These are phyloP conservation scores for Falcaria lacertinaria DNA, from an alignment of 2,888 invertebrate genomes.

Conservation along the genomic window DNA sequence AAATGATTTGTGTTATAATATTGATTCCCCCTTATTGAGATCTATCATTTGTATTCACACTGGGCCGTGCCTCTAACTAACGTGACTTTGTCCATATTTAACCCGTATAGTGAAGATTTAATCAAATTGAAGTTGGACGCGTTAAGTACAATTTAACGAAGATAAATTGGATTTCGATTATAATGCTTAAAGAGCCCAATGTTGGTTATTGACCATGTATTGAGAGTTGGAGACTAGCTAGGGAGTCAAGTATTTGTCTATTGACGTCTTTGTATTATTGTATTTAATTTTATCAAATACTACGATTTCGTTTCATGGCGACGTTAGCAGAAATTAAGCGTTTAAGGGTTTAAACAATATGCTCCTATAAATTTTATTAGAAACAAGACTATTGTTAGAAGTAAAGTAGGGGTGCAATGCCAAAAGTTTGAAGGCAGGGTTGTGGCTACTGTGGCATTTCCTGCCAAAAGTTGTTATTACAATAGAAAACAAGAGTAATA, in stretches of 20 bases:
- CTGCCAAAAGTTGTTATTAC: too few species aligned
- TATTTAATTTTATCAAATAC: not conserved
- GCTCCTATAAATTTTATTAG: too few species aligned
- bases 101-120: slow-evolving; percentile 51
- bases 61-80: slow-evolving; percentile 14
- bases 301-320: too few species aligned
- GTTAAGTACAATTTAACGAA: slow-evolving; percentile 49
- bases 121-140: slow-evolving; percentile 41
- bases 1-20: too few species aligned
- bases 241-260: not conserved
- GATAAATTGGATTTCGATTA: slow-evolving; percentile 63
- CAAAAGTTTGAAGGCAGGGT: too few species aligned
- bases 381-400: too few species aligned
- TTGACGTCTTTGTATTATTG: not conserved
- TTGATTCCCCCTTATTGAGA: too few species aligned
- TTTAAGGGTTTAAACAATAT: too few species aligned
- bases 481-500: too few species aligned
- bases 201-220: not conserved
- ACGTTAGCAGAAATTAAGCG: too few species aligned
- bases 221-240: not conserved
- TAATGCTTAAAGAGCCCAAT: not conserved
- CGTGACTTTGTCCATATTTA: slow-evolving; percentile 23
- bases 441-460: too few species aligned
- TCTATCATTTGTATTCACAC: slow-evolving; percentile 8
- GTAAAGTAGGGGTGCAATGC: too few species aligned